Conservation (phyloP, 2,797 vertebrate species). For the Spea hammondii region DNA sequence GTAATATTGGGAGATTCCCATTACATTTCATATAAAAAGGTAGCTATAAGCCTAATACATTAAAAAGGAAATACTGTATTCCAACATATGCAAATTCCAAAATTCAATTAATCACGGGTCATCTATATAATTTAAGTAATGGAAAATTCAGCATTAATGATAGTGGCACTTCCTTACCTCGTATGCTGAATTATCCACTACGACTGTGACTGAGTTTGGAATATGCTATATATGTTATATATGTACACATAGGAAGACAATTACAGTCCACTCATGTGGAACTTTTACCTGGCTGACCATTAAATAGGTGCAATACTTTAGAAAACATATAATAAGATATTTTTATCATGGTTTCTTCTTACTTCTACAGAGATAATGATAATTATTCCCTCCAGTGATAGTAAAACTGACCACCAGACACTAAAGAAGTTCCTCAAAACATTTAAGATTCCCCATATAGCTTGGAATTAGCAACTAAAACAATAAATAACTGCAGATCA, state of each 20-base stretch:
- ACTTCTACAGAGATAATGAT: constrained; percentile 13
- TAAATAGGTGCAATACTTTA: constrained; percentile 37
- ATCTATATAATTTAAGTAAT: background rate
- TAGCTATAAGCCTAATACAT: too few species aligned
- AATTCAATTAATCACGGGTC: background rate
- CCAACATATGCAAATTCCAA: background rate
- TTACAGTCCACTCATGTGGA: constrained; percentile 39
- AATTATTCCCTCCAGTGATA: constrained; percentile 14
- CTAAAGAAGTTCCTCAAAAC: constrained; percentile 19
- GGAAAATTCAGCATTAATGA: background rate
- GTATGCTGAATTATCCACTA: background rate
- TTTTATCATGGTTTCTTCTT: constrained; percentile 4
- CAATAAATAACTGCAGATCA: constrained; percentile 10
- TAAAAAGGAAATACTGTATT: too few species aligned
- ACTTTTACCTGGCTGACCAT: constrained; percentile 38
- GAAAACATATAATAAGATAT: constrained; percentile 3
- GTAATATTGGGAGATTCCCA: too few species aligned
- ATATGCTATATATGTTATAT: background rate
- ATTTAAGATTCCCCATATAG: constrained; percentile 10
- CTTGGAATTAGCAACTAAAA: constrained; percentile 15
- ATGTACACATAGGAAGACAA: constrained; percentile 44
- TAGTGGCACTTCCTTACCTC: background rate
- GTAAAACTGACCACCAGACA: constrained; percentile 6
- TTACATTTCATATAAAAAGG: too few species aligned
- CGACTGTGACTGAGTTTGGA: background rate